Evolutionary conservation across 2,113 vertebrate species (phyloP).

Genomic region (Gracilinanus agilis): DNA sequence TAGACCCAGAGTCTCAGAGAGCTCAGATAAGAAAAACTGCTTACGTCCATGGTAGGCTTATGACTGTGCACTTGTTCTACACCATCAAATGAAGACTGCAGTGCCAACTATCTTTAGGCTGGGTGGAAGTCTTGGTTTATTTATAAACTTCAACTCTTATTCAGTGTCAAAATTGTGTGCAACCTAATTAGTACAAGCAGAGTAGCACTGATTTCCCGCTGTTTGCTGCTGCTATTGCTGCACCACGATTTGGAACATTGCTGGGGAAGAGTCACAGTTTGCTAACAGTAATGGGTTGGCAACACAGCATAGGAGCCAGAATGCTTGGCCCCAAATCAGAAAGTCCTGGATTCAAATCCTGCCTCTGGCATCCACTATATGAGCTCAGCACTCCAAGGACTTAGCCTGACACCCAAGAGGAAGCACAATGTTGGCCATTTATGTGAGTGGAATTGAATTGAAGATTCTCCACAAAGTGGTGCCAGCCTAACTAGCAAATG

Average conservation of each 20-base stretch:
- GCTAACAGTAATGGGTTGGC: not conserved
- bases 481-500: not conserved
- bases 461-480: not conserved
- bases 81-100: constrained; percentile 4
- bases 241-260: not conserved
- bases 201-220: not conserved
- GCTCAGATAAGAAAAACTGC: not conserved
- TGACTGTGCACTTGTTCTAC: constrained; percentile 2
- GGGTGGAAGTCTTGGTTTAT: constrained; percentile 16
- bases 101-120: not conserved
- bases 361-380: not conserved
- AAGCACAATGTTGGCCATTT: not conserved
- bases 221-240: not conserved
- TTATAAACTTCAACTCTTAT: not conserved
- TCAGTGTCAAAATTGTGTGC: not conserved
- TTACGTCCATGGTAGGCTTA: not conserved
- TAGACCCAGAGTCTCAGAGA: not conserved
- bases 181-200: not conserved
- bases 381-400: not conserved
- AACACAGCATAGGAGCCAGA: not conserved
- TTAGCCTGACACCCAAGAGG: not conserved
- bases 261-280: not conserved
- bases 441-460: not conserved
- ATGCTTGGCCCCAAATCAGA: not conserved
- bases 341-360: not conserved